A percentile compares a stretch with the other conserved stretches of the same genome.
Evolutionary conservation across 1,140 invertebrate genomes (phyloP).

Genomic region (Dolichoris vasculosae): DNA sequence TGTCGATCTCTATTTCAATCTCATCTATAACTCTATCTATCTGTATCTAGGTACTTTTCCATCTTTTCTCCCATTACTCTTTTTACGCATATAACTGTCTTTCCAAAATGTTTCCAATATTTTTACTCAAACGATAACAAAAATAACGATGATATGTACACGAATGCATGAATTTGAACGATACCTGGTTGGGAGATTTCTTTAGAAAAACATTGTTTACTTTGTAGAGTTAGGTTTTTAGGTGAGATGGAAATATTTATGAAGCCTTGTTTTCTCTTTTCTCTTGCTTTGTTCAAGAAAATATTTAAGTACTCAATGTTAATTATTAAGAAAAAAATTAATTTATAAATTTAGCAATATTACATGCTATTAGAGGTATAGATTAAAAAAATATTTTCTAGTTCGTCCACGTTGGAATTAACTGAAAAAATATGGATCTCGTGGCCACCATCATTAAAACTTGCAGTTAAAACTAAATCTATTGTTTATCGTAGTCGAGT

Average conservation of each 20-base stretch:
- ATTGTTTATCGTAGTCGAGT: constrained; percentile 22
- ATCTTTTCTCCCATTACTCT: background rate
- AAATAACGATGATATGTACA: background rate
- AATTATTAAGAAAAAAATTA: constrained; percentile 19
- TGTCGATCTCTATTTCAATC: constrained; percentile 30
- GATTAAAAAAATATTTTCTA: constrained; percentile 11
- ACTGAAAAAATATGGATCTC: background rate
- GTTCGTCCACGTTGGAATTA: constrained; percentile 7
- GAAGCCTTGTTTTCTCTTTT: background rate
- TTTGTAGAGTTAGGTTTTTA: background rate
- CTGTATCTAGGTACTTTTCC: background rate
- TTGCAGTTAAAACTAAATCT: constrained; percentile 30
- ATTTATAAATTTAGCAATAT: constrained; percentile 36
- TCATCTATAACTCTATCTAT: constrained; percentile 21
- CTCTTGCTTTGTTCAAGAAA: background rate
- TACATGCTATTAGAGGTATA: background rate
- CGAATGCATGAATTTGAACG: background rate
- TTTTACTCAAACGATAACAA: constrained; percentile 36
- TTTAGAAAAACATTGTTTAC: constrained; percentile 2
- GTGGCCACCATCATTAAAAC: background rate
- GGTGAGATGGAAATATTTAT: background rate
- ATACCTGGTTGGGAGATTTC: constrained; percentile 41
- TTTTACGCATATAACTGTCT: constrained; percentile 34
- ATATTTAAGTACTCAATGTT: constrained; percentile 13
- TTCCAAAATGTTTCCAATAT: constrained; percentile 30